Conservation (phyloP, 2,888 invertebrate genomes). For the Pinctada fucata region DNA sequence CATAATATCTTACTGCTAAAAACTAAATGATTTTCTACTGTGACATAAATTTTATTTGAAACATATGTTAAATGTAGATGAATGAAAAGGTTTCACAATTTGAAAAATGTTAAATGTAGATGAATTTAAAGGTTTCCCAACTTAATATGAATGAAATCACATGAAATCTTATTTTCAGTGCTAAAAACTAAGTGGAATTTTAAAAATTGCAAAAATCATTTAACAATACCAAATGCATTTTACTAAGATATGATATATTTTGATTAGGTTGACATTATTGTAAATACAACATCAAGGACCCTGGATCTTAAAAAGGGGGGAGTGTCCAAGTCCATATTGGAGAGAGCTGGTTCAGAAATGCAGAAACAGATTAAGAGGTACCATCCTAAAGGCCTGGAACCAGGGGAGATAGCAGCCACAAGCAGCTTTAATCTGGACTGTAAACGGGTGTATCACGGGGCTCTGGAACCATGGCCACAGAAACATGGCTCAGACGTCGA, state of each 20-base stretch:
- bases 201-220: no score
- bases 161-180: no score
- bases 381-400: background rate
- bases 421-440: conserved; percentile 6
- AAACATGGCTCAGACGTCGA: background rate
- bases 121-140: no score
- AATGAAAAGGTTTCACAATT: no score
- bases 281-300: conserved; percentile 9
- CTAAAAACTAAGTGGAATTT: no score
- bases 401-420: conserved; percentile 1
- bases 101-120: no score
- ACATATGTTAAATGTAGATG: no score
- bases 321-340: conserved; percentile 16
- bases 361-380: conserved; percentile 1
- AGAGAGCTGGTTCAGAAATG: conserved; percentile 7
- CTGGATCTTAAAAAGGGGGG: conserved; percentile 13
- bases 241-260: background rate
- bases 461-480: conserved; percentile 15
- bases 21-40: no score
- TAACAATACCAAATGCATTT: no score
- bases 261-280: conserved; percentile 15
- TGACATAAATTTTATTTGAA: no score
- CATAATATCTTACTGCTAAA: no score
- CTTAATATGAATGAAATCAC: no score
- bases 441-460: conserved; percentile 20